Evolutionary conservation across 2,797 vertebrate species (phyloP), one percentile per base, ranked within the genome.

Genomic region (Hypotaenidia okinawae): DNA sequence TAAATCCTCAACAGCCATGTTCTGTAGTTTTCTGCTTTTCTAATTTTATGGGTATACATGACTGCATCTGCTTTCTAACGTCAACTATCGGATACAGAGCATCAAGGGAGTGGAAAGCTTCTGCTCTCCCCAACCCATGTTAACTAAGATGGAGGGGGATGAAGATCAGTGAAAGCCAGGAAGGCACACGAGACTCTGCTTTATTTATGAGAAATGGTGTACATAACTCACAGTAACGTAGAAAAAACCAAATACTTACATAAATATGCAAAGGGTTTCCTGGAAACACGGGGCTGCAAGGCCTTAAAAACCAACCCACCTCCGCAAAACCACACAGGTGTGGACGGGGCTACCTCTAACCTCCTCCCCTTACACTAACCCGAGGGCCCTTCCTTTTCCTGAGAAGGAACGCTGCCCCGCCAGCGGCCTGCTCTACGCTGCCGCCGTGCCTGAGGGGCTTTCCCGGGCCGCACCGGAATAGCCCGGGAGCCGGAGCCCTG

Each of bases 311-410:
- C 7, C 15, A 58, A 8, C 6, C 45, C 23, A 18, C 9, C 7
- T 6, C 22, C 9, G 22, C 22, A 3, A 11, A 15, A 15, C 27
- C 30, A 13, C 12, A 16, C 18, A 37, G 57, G 49, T 3, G 39
- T 25, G 4, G 8, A 2, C 12, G 1, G 3, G 3, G 2, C 6
- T 2, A 2, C 37, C 9, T 19, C 49, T 12, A n/a, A n/a, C 1
- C 13, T 30, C 30, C 5, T 5, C 30, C 32, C 61, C 19, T 30
- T 62, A 16, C 6, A 11, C 6, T 5, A 35, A 32, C 7, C 13
- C 16, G 4, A 27, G 5, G 10, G 16, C 1, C 24, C 37, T 16
- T 32, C 19, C 23, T 23, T 10, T 6, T 11, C n/a, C 45, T 24
- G 12, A 16, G 30, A 17, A 16, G 7, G 23, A 9, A 18, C 30